Evolutionary conservation across 64 coral and sea anemone species (phyloP).

Genomic region (Dendrophyllia cribrosa): DNA sequence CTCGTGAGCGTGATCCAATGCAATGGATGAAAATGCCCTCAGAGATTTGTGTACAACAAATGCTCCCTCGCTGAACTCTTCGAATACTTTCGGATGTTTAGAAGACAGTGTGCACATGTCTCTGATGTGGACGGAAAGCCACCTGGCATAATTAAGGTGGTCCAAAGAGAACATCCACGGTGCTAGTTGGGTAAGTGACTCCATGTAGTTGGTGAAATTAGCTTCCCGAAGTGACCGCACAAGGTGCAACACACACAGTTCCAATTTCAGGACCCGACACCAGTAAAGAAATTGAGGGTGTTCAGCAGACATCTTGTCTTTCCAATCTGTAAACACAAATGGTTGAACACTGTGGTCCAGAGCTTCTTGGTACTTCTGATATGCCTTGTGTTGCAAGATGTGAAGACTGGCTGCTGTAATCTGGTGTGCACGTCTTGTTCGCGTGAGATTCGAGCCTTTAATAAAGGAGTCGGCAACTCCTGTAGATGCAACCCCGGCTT

Average conservation of each 20-base stretch:
- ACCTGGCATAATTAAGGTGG: slow-evolving; percentile 13
- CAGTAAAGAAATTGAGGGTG: slow-evolving; percentile 42
- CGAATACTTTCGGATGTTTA: no score
- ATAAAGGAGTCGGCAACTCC: slow-evolving; percentile 73
- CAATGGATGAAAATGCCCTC: no score
- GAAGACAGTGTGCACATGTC: slow-evolving; percentile 3
- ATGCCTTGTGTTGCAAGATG: no score
- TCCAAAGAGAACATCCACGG: slow-evolving; percentile 35
- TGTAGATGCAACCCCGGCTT: no score
- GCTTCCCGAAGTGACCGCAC: no score
- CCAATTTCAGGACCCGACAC: slow-evolving; percentile 20
- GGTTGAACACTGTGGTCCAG: no score
- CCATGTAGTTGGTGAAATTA: background rate
- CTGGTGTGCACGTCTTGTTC: slow-evolving; percentile 66
- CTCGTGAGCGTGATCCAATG: no score
- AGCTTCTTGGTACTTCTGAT: no score
- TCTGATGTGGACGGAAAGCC: background rate
- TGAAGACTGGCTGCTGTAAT: slow-evolving; percentile 58
- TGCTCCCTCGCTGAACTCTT: no score
- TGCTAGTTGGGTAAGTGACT: slow-evolving; percentile 1
- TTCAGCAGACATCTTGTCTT: background rate
- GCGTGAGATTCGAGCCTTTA: slow-evolving; percentile 46
- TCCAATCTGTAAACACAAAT: no score
- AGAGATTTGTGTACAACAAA: no score
- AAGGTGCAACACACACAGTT: slow-evolving; percentile 28